A percentile compares a stretch with the other conserved stretches of the same genome.
These are phyloP conservation scores for Daubentonia madagascariensis DNA, from an alignment of 2,113 vertebrate genomes.

Conservation along the genomic window DNA sequence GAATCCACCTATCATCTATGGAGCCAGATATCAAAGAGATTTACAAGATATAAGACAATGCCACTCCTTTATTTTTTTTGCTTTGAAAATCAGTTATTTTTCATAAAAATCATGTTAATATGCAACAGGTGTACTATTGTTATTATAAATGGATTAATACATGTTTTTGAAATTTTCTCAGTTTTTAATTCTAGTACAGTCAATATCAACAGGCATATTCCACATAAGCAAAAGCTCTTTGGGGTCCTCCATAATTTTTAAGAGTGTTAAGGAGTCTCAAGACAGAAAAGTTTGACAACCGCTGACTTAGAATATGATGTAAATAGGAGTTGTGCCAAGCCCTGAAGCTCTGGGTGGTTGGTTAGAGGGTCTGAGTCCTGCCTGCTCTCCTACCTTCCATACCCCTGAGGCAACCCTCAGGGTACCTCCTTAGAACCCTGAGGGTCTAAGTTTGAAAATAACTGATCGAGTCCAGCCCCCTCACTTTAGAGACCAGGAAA, in stretches of 20 bases:
- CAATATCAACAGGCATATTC: background rate
- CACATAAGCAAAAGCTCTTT: background rate
- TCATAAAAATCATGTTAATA: background rate
- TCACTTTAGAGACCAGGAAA: conserved; percentile 12
- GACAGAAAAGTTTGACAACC: background rate
- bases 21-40: background rate
- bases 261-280: background rate
- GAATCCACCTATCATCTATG: background rate
- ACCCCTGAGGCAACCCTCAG: background rate
- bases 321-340: background rate
- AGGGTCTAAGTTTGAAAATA: background rate
- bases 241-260: background rate
- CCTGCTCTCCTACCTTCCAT: background rate
- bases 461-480: background rate
- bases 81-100: background rate
- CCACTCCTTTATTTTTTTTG: background rate
- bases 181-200: background rate
- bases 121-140: background rate
- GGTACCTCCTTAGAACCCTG: background rate
- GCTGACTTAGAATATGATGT: background rate
- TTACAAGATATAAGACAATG: conserved; percentile 33
- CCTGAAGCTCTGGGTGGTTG: background rate
- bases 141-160: background rate
- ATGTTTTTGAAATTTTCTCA: background rate
- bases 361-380: background rate